Evolutionary conservation across 2,888 invertebrate species (phyloP), one percentile per base, ranked within the genome.

Genomic region (Trachelus stipa): DNA sequence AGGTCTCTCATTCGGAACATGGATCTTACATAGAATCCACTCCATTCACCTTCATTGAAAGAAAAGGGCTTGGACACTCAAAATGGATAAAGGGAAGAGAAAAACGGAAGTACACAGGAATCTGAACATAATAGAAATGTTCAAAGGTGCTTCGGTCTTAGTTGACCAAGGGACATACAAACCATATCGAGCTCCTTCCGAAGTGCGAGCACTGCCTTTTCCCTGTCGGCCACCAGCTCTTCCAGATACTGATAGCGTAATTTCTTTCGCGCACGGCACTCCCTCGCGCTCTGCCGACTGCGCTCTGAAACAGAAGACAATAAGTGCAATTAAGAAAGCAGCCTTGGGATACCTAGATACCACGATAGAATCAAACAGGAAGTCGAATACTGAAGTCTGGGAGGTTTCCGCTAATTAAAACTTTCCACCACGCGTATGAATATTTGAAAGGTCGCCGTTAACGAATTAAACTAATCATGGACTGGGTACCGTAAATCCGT

Each of bases 261-360:
- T 92, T 99, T 99, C 93, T 99, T 99, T 76, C 99, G 94, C 74
- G 98, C 98, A 84, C 99, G 95, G 91, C 99, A 99, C 93, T 99
- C 99, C 87, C 98, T 94, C 85, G 99, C 99, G 92, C 98, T 98
- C 93, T 99, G 98, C 85, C 99, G 94, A 92, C 98, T 98, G 81
- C 98, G 95, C 92, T 99, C 98, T 97, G 91, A 34, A 93, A 92
- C 85, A 80, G 79, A 82, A 84, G 85, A 77, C 56, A 40, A 35
- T 56, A 9, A 56, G 23, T 56, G 23, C 75, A 56, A 56, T 23
- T 56, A 9, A 56, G 9, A 56, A 23, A 9, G 23, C 56, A 56
- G 56, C 56, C 15, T 23, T 23, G 56, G 56, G 56, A 56, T 23
- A 23, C 23, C 23, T 56, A 2, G 23, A 23, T 56, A 56, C 1